phyloP scores from a whole-genome alignment of 1,140 invertebrate genomes.

The Plectus sambesii region DNA sequence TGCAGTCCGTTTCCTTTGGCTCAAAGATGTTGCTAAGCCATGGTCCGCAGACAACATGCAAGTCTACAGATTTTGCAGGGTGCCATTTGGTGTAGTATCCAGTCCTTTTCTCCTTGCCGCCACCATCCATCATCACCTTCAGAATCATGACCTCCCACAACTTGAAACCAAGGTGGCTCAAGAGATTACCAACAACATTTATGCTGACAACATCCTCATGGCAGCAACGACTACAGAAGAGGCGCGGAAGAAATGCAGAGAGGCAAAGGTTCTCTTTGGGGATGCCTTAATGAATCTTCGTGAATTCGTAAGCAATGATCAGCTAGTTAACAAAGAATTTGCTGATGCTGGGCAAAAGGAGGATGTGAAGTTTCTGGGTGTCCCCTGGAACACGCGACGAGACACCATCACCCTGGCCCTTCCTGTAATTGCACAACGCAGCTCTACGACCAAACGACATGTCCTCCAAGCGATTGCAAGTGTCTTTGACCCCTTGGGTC shows the following conservation, averaged over 20 bases:
- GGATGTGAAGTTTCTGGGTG: neutral
- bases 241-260: neutral
- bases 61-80: conserved; percentile 17
- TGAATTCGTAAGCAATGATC: neutral
- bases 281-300: neutral
- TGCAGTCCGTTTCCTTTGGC: conserved; percentile 22
- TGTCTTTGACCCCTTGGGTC: neutral
- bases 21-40: conserved; percentile 17
- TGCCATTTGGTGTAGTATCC: conserved; percentile 15
- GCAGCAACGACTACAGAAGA: no score
- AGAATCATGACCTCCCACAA: no score
- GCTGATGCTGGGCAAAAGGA: neutral
- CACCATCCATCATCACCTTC: conserved; percentile 18
- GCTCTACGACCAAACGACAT: neutral
- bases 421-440: neutral
- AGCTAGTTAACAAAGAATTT: neutral
- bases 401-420: neutral
- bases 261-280: neutral
- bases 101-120: conserved; percentile 15
- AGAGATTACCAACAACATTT: no score
- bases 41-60: conserved; percentile 10
- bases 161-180: conserved; percentile 1
- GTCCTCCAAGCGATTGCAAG: neutral
- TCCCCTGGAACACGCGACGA: neutral
- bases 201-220: no score